Evolutionary conservation across 1,140 invertebrate genomes (phyloP), one percentile per base, ranked within the genome.

Genomic region (Halotydeus destructor): DNA sequence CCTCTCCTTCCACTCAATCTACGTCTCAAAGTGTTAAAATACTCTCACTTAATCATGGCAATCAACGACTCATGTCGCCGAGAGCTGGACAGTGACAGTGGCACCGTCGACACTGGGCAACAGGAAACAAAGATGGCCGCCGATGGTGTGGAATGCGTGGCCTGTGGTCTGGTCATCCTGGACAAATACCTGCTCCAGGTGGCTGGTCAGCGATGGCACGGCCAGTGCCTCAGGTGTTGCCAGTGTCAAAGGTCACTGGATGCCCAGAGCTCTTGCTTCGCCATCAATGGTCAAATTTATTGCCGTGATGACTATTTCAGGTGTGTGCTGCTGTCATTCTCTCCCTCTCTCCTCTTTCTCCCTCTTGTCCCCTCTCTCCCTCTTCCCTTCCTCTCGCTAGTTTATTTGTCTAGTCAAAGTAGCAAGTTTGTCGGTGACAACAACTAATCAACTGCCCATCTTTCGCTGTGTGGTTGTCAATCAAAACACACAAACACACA

Each of bases 241-340:
- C 76, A 82, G 54, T 91, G 85, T 60, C 72, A 78, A 44, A 60
- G 81, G 41, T 72, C 77, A 1, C 66, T 89, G 21, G 84, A 89
- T 59, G 74, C 78, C 4, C 82, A 93, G 60, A 72, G 81, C 52
- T 83, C 84, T 39, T 94, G 88, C 63, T 96, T 88, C 61, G 76
- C 82, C 36, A 69, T 81, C 47, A 83, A 91, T 57, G 85, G 84
- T 47, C 80, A 80, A 56, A 93, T 94, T 52, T 93, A 85, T 63
- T 94, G 88, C 70, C 88, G 88, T 62, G 84, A 86, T 56, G 88
- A 96, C 60, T 94, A 94, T 63, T 84, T 86, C 69, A 79, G 83
- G 88, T 93, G 59, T 75, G 76, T 67, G 19, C 12, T 39, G n/a
- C n/a, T n/a, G n/a, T n/a, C n/a, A n/a, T n/a, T n/a, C n/a, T n/a